Evolutionary conservation across 1,140 invertebrate genomes (phyloP).

Genomic region (Cotesia glomerata): DNA sequence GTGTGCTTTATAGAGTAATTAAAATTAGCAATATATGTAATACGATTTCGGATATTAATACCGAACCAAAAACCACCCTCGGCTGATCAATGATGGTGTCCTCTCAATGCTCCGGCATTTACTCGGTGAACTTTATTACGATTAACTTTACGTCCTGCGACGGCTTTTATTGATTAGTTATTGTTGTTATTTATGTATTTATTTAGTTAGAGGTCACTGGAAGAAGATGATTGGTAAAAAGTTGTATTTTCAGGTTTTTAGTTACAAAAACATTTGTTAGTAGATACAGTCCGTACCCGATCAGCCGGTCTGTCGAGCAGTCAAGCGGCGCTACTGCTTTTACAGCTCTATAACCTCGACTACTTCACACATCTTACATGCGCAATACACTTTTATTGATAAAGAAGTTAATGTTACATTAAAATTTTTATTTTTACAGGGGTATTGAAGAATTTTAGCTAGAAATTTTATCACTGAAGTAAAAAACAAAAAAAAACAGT

Average conservation of each 20-base stretch:
- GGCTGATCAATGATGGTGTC: neutral
- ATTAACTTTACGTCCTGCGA: neutral
- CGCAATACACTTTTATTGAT: constrained; percentile 1
- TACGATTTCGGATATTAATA: neutral
- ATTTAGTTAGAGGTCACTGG: neutral
- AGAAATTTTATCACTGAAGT: too few species aligned
- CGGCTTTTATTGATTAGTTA: neutral
- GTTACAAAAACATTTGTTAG: neutral
- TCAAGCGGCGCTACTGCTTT: constrained; percentile 15
- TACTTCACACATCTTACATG: neutral
- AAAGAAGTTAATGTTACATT: neutral
- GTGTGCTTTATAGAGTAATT: too few species aligned
- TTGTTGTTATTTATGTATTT: neutral
- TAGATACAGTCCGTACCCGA: constrained; percentile 24
- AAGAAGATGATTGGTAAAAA: too few species aligned
- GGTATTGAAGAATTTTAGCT: too few species aligned
- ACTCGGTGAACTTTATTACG: too few species aligned
- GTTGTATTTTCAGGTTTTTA: too few species aligned
- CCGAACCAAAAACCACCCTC: constrained; percentile 16
- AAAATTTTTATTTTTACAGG: too few species aligned
- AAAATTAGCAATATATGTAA: too few species aligned
- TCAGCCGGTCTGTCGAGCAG: constrained; percentile 18
- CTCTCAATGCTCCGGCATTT: neutral
- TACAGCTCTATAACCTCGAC: neutral
- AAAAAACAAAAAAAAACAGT: too few species aligned